phyloP scores from a whole-genome alignment of 2,797 vertebrate species.

The Pseudochirops corinnae region DNA sequence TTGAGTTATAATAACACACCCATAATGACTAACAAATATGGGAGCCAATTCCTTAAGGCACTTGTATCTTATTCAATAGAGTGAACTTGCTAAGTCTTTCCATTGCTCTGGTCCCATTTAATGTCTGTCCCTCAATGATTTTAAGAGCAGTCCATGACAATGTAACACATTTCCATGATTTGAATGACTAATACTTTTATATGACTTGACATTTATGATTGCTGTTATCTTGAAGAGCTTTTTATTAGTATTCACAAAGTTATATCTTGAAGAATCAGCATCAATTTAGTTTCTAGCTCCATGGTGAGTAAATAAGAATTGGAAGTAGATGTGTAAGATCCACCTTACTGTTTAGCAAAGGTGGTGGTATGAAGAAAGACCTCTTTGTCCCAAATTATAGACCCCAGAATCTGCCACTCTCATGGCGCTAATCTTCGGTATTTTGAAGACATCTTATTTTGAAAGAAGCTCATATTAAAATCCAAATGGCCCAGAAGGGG shows the following conservation, averaged over 20 bases:
- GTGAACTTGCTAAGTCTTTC: constrained; percentile 39
- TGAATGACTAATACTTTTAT: not conserved
- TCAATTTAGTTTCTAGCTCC: too few relatives aligned
- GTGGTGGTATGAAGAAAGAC: not conserved
- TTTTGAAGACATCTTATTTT: not conserved
- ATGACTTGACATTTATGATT: too few relatives aligned
- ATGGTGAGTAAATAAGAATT: too few relatives aligned
- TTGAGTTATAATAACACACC: constrained; percentile 38
- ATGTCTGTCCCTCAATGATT: constrained; percentile 8
- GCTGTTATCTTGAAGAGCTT: too few relatives aligned
- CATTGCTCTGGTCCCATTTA: constrained; percentile 32
- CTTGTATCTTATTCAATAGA: constrained; percentile 53
- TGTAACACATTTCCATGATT: not conserved
- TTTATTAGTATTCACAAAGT: too few relatives aligned
- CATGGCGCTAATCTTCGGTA: not conserved
- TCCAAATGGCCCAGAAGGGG: not conserved
- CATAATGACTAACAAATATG: constrained; percentile 12
- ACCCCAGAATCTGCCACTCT: not conserved
- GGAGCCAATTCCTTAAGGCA: constrained; percentile 15
- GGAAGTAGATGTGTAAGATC: not conserved
- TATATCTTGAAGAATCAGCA: too few relatives aligned
- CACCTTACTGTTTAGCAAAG: not conserved
- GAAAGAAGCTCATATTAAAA: not conserved
- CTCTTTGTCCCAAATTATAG: not conserved
- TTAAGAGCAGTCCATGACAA: constrained; percentile 37